Evolutionary conservation across 2,888 invertebrate genomes (phyloP).

Genomic region (Drosophila affinis): DNA sequence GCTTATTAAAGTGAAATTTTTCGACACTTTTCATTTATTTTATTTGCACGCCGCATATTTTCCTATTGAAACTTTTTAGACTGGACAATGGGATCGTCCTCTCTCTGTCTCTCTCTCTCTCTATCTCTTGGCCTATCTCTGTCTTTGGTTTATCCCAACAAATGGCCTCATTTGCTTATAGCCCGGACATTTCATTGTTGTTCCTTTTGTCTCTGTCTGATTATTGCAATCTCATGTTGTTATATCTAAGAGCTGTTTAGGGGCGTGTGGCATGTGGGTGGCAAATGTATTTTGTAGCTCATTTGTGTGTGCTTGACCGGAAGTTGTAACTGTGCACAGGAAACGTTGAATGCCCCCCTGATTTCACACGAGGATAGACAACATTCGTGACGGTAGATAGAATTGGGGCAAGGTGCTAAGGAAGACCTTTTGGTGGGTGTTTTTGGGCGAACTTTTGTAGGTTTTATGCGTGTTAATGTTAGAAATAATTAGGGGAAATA

Average conservation of each 20-base stretch:
- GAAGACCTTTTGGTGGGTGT: background rate
- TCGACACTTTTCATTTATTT: slow-evolving; percentile 62
- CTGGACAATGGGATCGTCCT: slow-evolving; percentile 30
- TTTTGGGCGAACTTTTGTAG: background rate
- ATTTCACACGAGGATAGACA: slow-evolving; percentile 36
- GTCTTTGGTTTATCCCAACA: slow-evolving; percentile 38
- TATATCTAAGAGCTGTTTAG: slow-evolving; percentile 15
- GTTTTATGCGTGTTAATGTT: no score
- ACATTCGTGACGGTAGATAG: slow-evolving; percentile 30
- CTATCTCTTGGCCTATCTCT: background rate
- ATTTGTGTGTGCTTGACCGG: slow-evolving; percentile 62
- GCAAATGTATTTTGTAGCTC: slow-evolving; percentile 50
- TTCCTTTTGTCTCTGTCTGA: slow-evolving; percentile 11
- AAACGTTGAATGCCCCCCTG: slow-evolving; percentile 39
- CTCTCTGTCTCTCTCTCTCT: background rate
- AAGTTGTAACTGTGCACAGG: slow-evolving; percentile 53
- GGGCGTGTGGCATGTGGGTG: slow-evolving; percentile 17
- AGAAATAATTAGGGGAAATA: no score
- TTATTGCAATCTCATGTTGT: slow-evolving; percentile 49
- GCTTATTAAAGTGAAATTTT: slow-evolving; percentile 69
- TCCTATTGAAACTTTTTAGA: slow-evolving; percentile 65
- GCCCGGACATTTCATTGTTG: slow-evolving; percentile 12
- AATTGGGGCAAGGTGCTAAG: slow-evolving; percentile 36
- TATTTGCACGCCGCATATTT: slow-evolving; percentile 60
- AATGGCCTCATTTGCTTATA: slow-evolving; percentile 60